Evolutionary conservation across 2,797 vertebrate species (phyloP), one percentile per base, ranked within the genome.

Genomic region (Linurgus olivaceus): DNA sequence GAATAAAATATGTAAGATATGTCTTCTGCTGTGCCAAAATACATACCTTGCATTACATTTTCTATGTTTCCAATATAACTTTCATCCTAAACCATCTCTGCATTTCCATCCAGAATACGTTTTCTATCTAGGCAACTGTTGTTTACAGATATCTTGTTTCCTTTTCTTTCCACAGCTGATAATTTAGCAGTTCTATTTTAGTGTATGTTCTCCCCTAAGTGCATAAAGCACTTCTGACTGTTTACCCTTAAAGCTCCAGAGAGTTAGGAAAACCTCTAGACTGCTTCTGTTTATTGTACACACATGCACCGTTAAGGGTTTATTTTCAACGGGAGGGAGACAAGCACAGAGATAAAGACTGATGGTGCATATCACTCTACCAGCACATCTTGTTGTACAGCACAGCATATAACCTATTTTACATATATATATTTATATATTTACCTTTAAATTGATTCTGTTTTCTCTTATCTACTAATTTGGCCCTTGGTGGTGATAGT

Each of bases 151-250:
- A 87, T 35, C 58, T 81, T 96, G 31, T 82, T 94, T 97, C 85
- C n/a, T 83, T 93, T 93, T 76, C 72, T 83, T 90, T 94, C 31
- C 81, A 20, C 9, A 11, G 21, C 37, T 94, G 94, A 75, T 89
- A 96, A 95, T 97, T 94, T 93, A 88, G 65, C 48, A 37, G 68
- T 37, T 84, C 83, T 97, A 63, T 96, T 97, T 76, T 85, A 38
- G 66, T 45, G 40, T 80, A 23, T n/a, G 18, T 89, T 96, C 57
- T 96, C 95, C 93, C 78, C 51, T 58, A 91, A 72, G 77, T 86
- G 67, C 65, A 58, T 86, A 81, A 83, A 96, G 28, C 77, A 84
- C 47, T 95, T 97, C 90, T 93, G 71, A 92, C 85, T 96, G 91
- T 95, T 95, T 97, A 95, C 65, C 50, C 92, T 91, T 87, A 94